Base-by-base conservation (phyloP, 2,113 vertebrate species). In the Eurypyga helias region DNA sequence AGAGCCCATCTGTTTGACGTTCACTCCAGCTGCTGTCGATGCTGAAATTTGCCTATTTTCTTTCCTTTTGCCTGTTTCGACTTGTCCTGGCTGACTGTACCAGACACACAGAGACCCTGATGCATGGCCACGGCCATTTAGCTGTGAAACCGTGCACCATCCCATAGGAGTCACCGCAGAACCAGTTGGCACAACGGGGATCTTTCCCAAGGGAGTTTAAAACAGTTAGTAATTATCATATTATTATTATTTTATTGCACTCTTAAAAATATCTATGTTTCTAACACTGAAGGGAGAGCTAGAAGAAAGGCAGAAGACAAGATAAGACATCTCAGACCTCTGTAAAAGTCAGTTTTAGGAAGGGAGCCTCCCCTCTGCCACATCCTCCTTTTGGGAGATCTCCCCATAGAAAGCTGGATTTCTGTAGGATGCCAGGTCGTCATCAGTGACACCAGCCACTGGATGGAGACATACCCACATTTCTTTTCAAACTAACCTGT, bases 1-100 rank as follows among this genome's bases (percentile, higher is more conserved):
- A 98, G 98, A 98, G 98, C 98, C 98, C 98, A 98, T 98, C 98
- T 98, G 98, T 97, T 97, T 98, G 97, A 97, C 17, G 75, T 97
- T 98, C 97, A 93, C 98, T 98, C 98, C 98, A 98, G 98, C 98
- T 98, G 98, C 98, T 98, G 88, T 96, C 93, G 96, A 98, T 97
- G 97, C 88, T 4, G 96, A 98, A 98, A 98, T 98, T 92, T 97
- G 94, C 83, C 97, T 98, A 2, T 97, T 97, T 98, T 96, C 83
- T 90, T 96, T 86, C 49, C 52, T 91, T 97, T 97, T 93, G 93
- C 95, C 96, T 97, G 52, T 95, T 97, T 96, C 4, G 0, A 85
- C 96, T 97, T 93, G 91, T 72, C 85, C 91, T 93, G 81, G 87
- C 93, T 96, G 92, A 91, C 90, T 97, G 81, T 16, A 29, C 92